Conservation (phyloP, 2,888 invertebrate species). For the Carabus problematicus region DNA sequence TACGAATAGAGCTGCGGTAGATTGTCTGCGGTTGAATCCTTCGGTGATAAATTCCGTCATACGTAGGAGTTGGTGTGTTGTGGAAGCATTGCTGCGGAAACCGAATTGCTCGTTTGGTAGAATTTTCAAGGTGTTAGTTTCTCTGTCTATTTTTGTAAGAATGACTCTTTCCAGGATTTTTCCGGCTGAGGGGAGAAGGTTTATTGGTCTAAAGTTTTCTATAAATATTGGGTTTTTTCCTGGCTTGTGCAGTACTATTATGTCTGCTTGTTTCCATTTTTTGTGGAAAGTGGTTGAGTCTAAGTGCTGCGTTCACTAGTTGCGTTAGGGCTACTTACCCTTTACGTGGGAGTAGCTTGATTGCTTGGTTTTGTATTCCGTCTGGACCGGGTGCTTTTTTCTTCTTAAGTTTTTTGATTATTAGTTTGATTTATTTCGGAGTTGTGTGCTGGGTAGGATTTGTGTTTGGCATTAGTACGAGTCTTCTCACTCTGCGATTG, state of each 20-base stretch:
- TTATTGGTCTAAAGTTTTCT: not conserved
- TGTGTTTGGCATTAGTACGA: not conserved
- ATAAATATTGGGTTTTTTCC: no score
- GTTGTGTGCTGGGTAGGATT: not conserved
- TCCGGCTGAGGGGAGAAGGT: not conserved
- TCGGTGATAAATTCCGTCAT: not conserved
- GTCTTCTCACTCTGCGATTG: not conserved
- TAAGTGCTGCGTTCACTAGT: not conserved
- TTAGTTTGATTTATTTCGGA: not conserved
- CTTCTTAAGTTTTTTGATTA: not conserved
- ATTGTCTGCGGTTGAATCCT: no score
- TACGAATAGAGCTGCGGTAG: no score
- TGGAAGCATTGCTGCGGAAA: not conserved
- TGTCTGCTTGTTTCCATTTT: not conserved
- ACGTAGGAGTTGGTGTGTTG: not conserved
- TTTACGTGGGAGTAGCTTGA: not conserved
- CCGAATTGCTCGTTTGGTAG: slow-evolving; percentile 2
- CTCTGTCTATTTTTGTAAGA: not conserved
- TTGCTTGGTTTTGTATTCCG: not conserved
- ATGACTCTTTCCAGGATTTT: not conserved
- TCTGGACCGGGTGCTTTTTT: not conserved
- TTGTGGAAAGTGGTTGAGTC: not conserved
- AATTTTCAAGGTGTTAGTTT: not conserved
- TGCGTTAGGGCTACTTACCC: not conserved
- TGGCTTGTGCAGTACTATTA: not conserved